phyloP scores from a whole-genome alignment of 2,888 invertebrate species.

The Synergus japonicus region DNA sequence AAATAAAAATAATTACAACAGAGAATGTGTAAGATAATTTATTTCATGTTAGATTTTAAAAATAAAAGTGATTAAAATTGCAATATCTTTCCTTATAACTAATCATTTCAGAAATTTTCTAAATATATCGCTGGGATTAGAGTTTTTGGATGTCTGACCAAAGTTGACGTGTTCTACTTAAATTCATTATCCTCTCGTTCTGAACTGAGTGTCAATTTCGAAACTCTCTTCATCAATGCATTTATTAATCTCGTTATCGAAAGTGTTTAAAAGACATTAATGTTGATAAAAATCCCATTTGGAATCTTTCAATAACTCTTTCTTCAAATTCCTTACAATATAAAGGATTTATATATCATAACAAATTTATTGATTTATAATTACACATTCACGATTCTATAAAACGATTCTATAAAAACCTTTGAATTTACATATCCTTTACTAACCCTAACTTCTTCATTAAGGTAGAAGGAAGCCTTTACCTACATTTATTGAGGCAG shows the following conservation, averaged over 20 bases:
- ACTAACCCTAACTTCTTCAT: constrained; percentile 21
- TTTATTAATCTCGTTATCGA: no score
- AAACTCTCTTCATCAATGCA: no score
- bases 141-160: not conserved
- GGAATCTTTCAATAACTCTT: no score
- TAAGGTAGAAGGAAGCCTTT: constrained; percentile 26
- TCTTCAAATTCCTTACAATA: no score
- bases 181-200: not conserved
- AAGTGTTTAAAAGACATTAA: not conserved
- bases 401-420: not conserved
- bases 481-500: constrained; percentile 17
- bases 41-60: not conserved
- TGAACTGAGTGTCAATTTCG: not conserved
- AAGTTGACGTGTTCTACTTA: not conserved
- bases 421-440: constrained; percentile 14
- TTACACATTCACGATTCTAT: not conserved
- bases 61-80: not conserved
- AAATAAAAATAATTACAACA: no score
- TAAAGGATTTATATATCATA: not conserved
- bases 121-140: not conserved
- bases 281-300: not conserved
- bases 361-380: not conserved
- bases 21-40: not conserved
- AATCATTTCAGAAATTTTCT: not conserved
- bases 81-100: not conserved